These are phyloP conservation scores for Apostichopus leukothele DNA, from an alignment of 53 echinoderm and acorn worm species.

Conservation along the genomic window DNA sequence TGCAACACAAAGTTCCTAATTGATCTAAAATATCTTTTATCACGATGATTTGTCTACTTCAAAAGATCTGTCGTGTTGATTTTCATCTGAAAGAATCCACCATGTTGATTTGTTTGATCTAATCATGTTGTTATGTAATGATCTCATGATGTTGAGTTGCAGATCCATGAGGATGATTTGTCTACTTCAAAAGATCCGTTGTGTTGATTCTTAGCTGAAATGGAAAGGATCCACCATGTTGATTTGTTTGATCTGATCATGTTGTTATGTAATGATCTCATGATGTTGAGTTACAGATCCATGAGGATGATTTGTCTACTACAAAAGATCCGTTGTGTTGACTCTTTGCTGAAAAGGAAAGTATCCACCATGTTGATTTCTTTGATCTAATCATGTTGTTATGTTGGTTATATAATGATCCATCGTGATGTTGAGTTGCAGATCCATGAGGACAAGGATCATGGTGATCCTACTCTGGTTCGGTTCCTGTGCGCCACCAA, in stretches of 20 bases:
- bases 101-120: neutral
- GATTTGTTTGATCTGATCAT: too few species aligned
- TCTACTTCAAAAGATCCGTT: too few species aligned
- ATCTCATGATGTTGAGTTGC: neutral
- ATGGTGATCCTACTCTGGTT: slow-evolving; percentile 47
- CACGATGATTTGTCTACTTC: too few species aligned
- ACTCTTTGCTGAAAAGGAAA: too few species aligned
- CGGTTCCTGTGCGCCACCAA: slow-evolving; percentile 56
- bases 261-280: neutral
- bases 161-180: slow-evolving; percentile 54
- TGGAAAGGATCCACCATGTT: too few species aligned
- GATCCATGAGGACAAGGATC: slow-evolving; percentile 59
- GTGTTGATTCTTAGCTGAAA: too few species aligned
- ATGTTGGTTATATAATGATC: neutral
- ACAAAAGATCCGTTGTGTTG: too few species aligned
- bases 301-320: slow-evolving; percentile 35
- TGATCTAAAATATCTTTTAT: too few species aligned
- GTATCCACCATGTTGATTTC: too few species aligned
- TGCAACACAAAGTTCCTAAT: too few species aligned
- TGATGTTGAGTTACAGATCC: slow-evolving; percentile 17
- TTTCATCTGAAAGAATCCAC: too few species aligned
- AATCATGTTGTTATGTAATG: neutral
- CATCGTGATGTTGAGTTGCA: neutral
- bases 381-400: neutral
- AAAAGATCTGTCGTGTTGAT: too few species aligned